Evolutionary conservation across 2,888 invertebrate genomes (phyloP), one percentile per base, ranked within the genome.

Genomic region (Scrobipalpa costella): DNA sequence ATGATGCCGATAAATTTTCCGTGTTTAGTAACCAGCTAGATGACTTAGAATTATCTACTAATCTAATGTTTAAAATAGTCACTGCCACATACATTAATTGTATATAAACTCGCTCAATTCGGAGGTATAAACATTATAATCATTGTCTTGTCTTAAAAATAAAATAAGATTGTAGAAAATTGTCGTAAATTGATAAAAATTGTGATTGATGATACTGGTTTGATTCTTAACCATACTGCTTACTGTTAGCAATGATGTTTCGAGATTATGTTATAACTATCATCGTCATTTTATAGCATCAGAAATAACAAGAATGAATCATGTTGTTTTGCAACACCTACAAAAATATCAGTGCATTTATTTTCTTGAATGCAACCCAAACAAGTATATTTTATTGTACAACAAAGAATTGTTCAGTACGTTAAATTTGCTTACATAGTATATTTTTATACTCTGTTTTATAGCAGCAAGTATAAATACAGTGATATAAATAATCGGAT

Each of bases 71-170:
- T 21, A 52, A 2, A 21, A 21, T 21, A 9, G 19, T 21, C 11
- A 55, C 33, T 27, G 27, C 15, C 33, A 8, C 33, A 8, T 19
- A 19, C 19, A n/a, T 27, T 11, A 19, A 0, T 27, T 55, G 34
- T 55, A 55, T n/a, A 55, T 55, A 33, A 55, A 55, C n/a, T 55
- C 34, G 55, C 55, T 55, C 55, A 55, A 55, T 34, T 34, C 11
- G 15, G n/a, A 34, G 27, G 7, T 9, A 34, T 11, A 33, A 27
- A 52, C 19, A n/a, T 52, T 27, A n/a, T 7, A 27, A 50, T 50
- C 9, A 21, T 50, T 21, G 3, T 1, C 7, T 9, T 7, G 15
- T n/a, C 44, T 27, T 27, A 5, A 27, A 36, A 40, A n/a, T 44
- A 27, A 36, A 40, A n/a, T 44, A 44, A 44, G 17, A 19, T 50